Conservation (phyloP, 2,113 vertebrate genomes). For the Notarius quadriscutis region DNA sequence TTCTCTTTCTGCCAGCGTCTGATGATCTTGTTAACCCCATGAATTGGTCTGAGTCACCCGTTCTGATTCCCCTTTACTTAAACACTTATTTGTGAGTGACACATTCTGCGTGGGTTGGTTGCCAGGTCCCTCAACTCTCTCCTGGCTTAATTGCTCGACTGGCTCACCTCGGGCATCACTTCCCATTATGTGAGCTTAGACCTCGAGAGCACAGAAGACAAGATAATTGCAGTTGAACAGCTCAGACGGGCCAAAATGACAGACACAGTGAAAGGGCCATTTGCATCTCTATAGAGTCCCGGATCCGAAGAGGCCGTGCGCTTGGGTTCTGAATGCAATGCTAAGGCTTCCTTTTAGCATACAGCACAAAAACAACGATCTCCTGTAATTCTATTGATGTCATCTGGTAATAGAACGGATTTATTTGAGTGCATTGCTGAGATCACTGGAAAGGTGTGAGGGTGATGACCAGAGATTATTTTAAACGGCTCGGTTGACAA, state of each 20-base stretch:
- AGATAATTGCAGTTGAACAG: constrained; percentile 65
- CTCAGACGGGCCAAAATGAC: constrained; percentile 42
- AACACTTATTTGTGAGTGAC: constrained; percentile 45
- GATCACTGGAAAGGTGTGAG: constrained; percentile 10
- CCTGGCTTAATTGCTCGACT: constrained; percentile 63
- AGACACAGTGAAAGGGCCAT: constrained; percentile 43
- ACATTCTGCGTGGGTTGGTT: constrained; percentile 59
- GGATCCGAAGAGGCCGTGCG: neutral
- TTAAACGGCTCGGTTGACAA: neutral
- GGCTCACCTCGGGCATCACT: constrained; percentile 63
- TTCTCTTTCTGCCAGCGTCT: neutral
- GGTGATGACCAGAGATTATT: neutral
- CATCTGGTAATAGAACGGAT: constrained; percentile 15
- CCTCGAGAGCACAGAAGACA: constrained; percentile 61
- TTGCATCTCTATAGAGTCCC: constrained; percentile 52
- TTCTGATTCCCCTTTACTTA: constrained; percentile 17
- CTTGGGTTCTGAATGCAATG: constrained; percentile 26
- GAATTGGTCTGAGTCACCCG: neutral
- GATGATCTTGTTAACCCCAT: constrained; percentile 6
- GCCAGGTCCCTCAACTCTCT: constrained; percentile 59
- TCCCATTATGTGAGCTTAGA: constrained; percentile 60
- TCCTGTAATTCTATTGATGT: constrained; percentile 28
- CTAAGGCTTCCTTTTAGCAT: constrained; percentile 24
- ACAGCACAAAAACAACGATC: neutral
- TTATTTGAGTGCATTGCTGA: neutral